A percentile compares a stretch with the other conserved stretches of the same genome.
phyloP scores from a whole-genome alignment of 2,113 vertebrate genomes.

The Pitta sordida region DNA sequence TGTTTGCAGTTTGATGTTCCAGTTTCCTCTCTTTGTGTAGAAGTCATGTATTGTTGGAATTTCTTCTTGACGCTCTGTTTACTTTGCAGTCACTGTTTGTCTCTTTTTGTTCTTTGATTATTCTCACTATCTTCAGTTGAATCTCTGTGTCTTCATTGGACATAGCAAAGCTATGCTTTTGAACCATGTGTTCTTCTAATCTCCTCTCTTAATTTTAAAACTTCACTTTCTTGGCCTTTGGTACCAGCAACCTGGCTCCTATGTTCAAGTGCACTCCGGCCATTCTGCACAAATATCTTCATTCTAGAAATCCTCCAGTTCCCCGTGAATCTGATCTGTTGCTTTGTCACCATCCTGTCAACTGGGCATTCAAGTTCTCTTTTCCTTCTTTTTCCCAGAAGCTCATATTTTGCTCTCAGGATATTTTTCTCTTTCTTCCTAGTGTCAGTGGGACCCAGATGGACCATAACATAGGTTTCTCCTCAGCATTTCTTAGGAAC shows the following conservation, averaged over 20 bases:
- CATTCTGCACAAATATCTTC: background rate
- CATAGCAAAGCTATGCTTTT: background rate
- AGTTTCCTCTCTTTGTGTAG: background rate
- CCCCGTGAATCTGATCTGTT: background rate
- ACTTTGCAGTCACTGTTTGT: background rate
- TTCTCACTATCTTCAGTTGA: background rate
- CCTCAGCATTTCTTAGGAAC: background rate
- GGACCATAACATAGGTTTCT: background rate
- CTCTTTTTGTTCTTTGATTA: background rate
- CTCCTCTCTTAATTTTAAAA: background rate
- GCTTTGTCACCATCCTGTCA: background rate
- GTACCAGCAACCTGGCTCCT: background rate
- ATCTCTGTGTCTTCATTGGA: background rate
- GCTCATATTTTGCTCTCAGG: background rate
- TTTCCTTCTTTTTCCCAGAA: background rate
- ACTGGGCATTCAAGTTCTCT: background rate
- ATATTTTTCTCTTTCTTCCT: background rate
- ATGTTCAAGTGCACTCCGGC: background rate
- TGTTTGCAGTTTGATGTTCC: background rate
- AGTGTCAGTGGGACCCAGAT: background rate
- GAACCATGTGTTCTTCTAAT: background rate
- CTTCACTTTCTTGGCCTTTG: background rate
- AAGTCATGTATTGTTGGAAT: background rate
- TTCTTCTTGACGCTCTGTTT: background rate
- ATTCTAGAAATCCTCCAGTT: background rate